Percentiles rank a stretch among this genome's conserved stretches.
Conservation (phyloP, 2,797 vertebrate genomes). For the Chelmon rostratus region DNA sequence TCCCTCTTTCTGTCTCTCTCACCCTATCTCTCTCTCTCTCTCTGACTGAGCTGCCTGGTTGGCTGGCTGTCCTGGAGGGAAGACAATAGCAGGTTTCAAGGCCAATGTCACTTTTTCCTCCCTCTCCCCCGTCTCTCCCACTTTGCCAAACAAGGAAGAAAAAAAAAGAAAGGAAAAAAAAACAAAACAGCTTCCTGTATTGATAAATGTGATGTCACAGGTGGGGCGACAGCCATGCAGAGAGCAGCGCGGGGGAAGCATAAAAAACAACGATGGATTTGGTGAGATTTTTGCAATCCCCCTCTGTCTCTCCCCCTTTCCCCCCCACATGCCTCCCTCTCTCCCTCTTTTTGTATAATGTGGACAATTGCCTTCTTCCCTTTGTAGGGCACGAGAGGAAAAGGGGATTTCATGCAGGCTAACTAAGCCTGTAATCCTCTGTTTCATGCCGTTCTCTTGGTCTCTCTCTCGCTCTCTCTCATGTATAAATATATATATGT, state of each 20-base stretch:
- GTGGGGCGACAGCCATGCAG: slow-evolving; percentile 56
- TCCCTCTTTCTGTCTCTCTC: slow-evolving; percentile 9
- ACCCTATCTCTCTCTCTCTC: slow-evolving; percentile 43
- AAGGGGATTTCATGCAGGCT: slow-evolving; percentile 84
- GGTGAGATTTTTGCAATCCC: slow-evolving; percentile 31
- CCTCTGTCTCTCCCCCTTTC: background rate
- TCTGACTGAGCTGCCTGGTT: slow-evolving; percentile 77
- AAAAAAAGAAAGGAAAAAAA: slow-evolving; percentile 11
- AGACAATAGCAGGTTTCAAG: slow-evolving; percentile 88
- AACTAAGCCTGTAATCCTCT: slow-evolving; percentile 84
- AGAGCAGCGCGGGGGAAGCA: slow-evolving; percentile 28
- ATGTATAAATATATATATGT: slow-evolving; percentile 14
- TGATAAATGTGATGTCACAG: slow-evolving; percentile 76
- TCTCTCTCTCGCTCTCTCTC: slow-evolving; percentile 32
- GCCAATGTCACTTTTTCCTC: slow-evolving; percentile 81
- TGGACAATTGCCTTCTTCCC: slow-evolving; percentile 79
- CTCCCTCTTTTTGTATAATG: slow-evolving; percentile 70
- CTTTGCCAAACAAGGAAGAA: slow-evolving; percentile 52
- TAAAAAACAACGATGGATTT: slow-evolving; percentile 51
- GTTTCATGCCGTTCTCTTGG: slow-evolving; percentile 73
- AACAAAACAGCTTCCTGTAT: slow-evolving; percentile 54
- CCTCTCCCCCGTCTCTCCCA: background rate
- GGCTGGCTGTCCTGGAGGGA: slow-evolving; percentile 85
- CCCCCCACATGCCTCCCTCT: slow-evolving; percentile 37
- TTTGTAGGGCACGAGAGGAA: slow-evolving; percentile 80